phyloP scores from a whole-genome alignment of 2,113 vertebrate genomes.

The Odocoileus hemionus region DNA sequence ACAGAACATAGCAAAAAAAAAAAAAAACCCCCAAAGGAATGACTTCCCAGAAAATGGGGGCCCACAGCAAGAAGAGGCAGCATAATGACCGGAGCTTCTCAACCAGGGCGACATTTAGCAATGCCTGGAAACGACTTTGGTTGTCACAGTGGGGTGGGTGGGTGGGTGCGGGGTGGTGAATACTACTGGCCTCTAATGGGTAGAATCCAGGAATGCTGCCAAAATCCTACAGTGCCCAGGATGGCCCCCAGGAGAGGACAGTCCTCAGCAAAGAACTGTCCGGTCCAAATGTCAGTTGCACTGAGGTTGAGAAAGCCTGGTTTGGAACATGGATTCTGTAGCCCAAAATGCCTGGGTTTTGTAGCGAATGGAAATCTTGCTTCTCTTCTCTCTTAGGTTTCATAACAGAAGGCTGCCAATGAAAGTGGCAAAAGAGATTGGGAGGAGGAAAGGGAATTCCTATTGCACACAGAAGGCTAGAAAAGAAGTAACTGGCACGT shows the following conservation, averaged over 20 bases:
- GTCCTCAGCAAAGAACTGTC: not conserved
- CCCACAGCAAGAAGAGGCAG: not conserved
- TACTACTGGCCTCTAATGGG: not conserved
- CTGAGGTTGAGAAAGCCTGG: not conserved
- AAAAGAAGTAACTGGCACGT: not conserved
- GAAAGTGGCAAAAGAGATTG: not conserved
- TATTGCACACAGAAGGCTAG: not conserved
- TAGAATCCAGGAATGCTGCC: not conserved
- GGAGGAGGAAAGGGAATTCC: not conserved
- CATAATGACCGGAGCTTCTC: not conserved
- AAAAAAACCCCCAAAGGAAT: not conserved
- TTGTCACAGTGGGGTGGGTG: not conserved
- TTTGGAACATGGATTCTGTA: not conserved
- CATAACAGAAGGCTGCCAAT: not conserved
- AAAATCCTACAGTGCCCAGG: not conserved
- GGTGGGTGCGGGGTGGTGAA: not conserved
- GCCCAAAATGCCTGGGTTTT: not conserved
- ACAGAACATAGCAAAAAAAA: not conserved
- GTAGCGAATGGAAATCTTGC: not conserved
- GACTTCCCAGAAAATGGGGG: not conserved
- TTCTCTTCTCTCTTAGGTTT: not conserved
- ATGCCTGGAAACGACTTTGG: not conserved
- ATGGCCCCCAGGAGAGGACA: not conserved
- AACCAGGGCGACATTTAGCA: not conserved
- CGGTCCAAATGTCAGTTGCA: fast-evolving